Evolutionary conservation across 2,797 vertebrate species (phyloP), one percentile per base, ranked within the genome.

Genomic region (Bovichtus variegatus): DNA sequence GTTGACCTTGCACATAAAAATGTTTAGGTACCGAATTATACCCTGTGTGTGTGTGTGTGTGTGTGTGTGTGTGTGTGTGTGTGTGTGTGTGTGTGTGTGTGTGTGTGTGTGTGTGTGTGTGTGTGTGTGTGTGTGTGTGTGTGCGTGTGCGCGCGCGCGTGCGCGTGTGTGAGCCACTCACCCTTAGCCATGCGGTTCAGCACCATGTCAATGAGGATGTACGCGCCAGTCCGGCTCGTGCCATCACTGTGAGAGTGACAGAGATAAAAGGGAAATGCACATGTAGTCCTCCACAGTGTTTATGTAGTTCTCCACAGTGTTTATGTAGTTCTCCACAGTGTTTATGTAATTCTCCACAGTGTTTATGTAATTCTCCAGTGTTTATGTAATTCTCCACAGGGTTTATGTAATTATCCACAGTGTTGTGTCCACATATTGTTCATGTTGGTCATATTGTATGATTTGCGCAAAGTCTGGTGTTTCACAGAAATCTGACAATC

Each of bases 171-270:
- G 40, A 12, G 38, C 0, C 4, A 43, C 93, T 94, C 91, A 98
- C 98, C 98, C 94, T 99, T 99, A 4, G 97, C 97, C 98, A 99
- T 99, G 78, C 98, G 96, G 91, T 99, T 99, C 80, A 99, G 94
- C 68, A 99, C 98, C 98, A 99, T 99, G 92, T 99, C 98, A 0
- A 99, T 94, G 19, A 99, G 97, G 83, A 98, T 97, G 82, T 99
- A 99, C 0, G 98, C 96, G 47, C 98, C 98, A 0, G 97, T 96
- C 85, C 98, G 96, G 71, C 96, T 94, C 0, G 97, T 97, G 4
- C 98, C 98, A 0, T 99, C 96, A 50, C 98, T 99, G 94, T 62
- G 71, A 61, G 31, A 74, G 68, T 70, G 18, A 82, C 15, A 59
- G 46, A 74, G 8, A 65, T 21, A 38, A 38, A 11, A 2, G 18